These are phyloP conservation scores for Calephelis nemesis DNA, from an alignment of 1,140 invertebrate species.

Conservation along the genomic window DNA sequence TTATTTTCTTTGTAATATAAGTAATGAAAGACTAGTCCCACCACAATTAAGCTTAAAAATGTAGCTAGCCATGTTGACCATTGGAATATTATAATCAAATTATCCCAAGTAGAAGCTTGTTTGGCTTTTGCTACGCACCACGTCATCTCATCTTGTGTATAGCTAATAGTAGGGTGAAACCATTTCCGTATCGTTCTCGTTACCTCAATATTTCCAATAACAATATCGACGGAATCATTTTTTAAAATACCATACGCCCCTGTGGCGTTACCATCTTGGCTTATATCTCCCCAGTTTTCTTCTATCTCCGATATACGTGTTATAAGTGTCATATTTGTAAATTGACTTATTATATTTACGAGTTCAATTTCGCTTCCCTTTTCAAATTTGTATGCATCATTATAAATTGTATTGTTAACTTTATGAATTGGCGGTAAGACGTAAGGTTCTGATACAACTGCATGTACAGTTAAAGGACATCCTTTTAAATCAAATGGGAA, in stretches of 20 bases:
- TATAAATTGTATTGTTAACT: constrained; percentile 45
- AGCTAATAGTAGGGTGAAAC: constrained; percentile 70
- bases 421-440: constrained; percentile 65
- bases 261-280: constrained; percentile 54
- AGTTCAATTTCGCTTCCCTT: constrained; percentile 73
- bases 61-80: constrained; percentile 71
- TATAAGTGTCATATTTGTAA: constrained; percentile 70
- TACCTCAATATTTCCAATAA: constrained; percentile 74
- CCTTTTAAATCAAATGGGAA: constrained; percentile 66
- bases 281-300: constrained; percentile 69
- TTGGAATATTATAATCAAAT: constrained; percentile 73
- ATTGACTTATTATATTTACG: constrained; percentile 68
- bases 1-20: constrained; percentile 62
- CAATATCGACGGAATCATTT: constrained; percentile 61
- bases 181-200: constrained; percentile 66
- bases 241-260: constrained; percentile 58
- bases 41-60: constrained; percentile 53
- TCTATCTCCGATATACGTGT: constrained; percentile 57
- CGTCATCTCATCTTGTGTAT: constrained; percentile 76
- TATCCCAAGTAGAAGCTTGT: constrained; percentile 67
- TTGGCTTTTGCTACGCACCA: constrained; percentile 70
- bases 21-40: constrained; percentile 67
- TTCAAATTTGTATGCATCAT: constrained; percentile 67
- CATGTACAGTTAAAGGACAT: constrained; percentile 69
- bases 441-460: constrained; percentile 71